Evolutionary conservation across 2,113 vertebrate species (phyloP), one percentile per base, ranked within the genome.

Genomic region (Mionectes macconnelli): DNA sequence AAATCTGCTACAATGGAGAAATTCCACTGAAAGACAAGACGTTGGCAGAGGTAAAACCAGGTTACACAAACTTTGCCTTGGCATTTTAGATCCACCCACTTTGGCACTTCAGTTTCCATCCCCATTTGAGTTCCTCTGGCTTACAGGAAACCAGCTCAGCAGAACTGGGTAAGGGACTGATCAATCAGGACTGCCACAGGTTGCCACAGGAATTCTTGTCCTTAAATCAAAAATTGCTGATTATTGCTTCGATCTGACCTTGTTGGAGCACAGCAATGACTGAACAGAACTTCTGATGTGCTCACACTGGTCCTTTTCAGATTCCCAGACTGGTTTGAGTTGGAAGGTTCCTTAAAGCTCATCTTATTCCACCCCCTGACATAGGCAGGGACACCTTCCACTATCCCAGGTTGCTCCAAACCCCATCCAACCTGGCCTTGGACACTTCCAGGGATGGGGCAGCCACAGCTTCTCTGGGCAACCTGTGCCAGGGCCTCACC

Each of bases 1-100:
- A 99, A 92, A 99, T 99, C 96, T 99, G 99, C 96, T 99, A 99
- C 16, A 99, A 99, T 20, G 99, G 99, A 91, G 99, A 99, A 87
- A 98, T 98, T 12, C 99, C 99, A 1, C 98, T 99, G n/a, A 99
- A 99, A 94, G 99, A 99, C 67, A 99, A 99, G 98, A 99, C 98
- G 0, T 98, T 99, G 23, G 98, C 99, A n/a, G 99, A 99, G 98
- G 99, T 99, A 97, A 93, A 93, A 53, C 25, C 7, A 6, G 5
- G 3, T 33, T 18, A 10, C 39, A 4, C 30, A 8, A 60, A 39
- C 22, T 10, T 63, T 4, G 13, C 60, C 45, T 44, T 24, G n/a
- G 11, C 40, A 14, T 33, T 50, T 39, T 44, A 1, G 25, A 6
- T 42, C 11, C 28, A 1, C 16, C 49, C 45, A 44, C 66, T 14